phyloP scores from a whole-genome alignment of 1,140 invertebrate genomes.

The Popillia japonica region DNA sequence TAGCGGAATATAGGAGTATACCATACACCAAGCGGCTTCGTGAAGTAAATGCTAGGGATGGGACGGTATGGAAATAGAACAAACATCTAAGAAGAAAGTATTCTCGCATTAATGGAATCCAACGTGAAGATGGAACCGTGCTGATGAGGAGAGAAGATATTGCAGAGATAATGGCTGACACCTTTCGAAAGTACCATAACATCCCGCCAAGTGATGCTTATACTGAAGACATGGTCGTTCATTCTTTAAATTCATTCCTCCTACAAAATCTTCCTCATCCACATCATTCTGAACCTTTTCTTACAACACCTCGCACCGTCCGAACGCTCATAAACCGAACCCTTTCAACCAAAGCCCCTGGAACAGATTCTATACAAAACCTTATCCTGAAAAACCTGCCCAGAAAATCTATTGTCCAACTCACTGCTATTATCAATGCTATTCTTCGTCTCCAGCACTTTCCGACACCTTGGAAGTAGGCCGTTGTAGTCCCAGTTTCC shows the following conservation, averaged over 20 bases:
- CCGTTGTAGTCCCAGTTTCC: constrained; percentile 55
- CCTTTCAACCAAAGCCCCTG: constrained; percentile 46
- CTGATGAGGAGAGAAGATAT: too few relatives aligned
- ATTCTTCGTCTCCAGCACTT: constrained; percentile 42
- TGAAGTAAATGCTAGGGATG: too few relatives aligned
- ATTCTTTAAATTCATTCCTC: not conserved
- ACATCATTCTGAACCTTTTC: not conserved
- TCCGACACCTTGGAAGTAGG: constrained; percentile 55
- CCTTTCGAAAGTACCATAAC: not conserved
- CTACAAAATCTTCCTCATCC: not conserved
- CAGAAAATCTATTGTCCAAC: constrained; percentile 39
- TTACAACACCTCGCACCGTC: constrained; percentile 34
- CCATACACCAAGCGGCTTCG: too few relatives aligned
- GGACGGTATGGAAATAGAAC: too few relatives aligned
- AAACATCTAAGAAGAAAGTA: too few relatives aligned
- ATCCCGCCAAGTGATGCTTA: not conserved
- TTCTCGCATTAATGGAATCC: too few relatives aligned
- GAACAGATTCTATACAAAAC: constrained; percentile 49
- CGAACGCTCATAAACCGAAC: constrained; percentile 37
- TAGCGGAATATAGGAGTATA: too few relatives aligned
- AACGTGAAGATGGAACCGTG: too few relatives aligned
- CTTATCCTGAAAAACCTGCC: constrained; percentile 48
- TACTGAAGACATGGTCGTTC: not conserved
- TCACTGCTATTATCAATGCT: constrained; percentile 41
- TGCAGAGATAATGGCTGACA: not conserved